A percentile compares a stretch with the other conserved stretches of the same genome.
Evolutionary conservation across 2,888 invertebrate species (phyloP).

Genomic region (Dicroscelio sp.): DNA sequence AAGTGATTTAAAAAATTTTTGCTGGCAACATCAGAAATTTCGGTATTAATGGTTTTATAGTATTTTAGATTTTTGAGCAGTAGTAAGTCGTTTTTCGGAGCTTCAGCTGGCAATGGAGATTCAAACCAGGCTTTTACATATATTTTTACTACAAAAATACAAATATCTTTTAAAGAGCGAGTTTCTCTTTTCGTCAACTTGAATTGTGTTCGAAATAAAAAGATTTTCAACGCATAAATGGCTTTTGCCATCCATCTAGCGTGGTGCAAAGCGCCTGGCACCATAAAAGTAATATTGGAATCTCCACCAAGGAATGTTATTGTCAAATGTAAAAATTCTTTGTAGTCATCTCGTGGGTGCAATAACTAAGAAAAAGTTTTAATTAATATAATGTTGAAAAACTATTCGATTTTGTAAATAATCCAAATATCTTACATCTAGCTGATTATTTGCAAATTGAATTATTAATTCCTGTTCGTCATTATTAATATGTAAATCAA

Average conservation of each 20-base stretch:
- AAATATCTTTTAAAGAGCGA: background rate
- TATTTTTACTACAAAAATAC: conserved; percentile 11
- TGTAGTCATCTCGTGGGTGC: background rate
- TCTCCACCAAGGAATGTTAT: background rate
- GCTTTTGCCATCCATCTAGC: conserved; percentile 82
- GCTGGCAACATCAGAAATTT: background rate
- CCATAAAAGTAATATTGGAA: background rate
- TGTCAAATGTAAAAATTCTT: background rate
- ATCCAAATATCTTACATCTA: conserved; percentile 3
- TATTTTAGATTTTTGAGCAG: background rate
- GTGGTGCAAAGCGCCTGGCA: background rate
- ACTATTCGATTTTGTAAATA: background rate
- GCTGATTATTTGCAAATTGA: background rate
- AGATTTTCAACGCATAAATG: conserved; percentile 8
- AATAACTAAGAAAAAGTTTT: background rate
- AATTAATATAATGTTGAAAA: background rate
- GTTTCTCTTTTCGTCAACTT: conserved; percentile 63
- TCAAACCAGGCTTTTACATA: conserved; percentile 2
- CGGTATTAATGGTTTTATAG: background rate
- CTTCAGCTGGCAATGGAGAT: background rate
- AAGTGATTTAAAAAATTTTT: conserved; percentile 10
- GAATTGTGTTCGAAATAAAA: conserved; percentile 5
- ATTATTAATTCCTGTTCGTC: background rate
- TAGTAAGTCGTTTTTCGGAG: background rate
- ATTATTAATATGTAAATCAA: background rate